These are phyloP conservation scores for Dinomys branickii DNA, from an alignment of 2,113 vertebrate species.

Conservation along the genomic window DNA sequence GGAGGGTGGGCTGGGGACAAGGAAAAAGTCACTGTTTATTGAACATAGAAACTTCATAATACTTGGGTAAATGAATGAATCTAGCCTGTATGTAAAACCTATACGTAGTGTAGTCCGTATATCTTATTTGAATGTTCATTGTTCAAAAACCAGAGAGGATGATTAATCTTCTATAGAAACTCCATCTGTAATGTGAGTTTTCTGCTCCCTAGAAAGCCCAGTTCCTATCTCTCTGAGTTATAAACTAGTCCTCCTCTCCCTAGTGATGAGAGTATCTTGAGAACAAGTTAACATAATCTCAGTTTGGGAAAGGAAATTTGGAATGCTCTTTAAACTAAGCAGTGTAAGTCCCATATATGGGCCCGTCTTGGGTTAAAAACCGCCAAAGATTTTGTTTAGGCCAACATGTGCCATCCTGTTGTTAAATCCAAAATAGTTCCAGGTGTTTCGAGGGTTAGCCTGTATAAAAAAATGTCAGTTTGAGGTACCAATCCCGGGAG, in stretches of 20 bases:
- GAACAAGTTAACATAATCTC: conserved; percentile 26
- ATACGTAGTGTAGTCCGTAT: conserved; percentile 24
- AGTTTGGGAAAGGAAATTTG: neutral
- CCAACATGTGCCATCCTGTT: neutral
- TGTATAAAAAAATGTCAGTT: neutral
- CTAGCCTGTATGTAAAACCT: neutral
- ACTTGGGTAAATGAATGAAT: neutral
- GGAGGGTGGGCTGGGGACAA: too few relatives aligned
- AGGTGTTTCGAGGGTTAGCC: neutral
- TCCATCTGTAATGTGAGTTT: neutral
- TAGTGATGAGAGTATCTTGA: neutral
- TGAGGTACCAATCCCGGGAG: neutral
- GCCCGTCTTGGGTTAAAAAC: neutral
- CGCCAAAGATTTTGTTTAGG: neutral
- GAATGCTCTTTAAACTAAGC: neutral
- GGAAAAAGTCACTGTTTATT: neutral
- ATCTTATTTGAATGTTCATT: neutral
- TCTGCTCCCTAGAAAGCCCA: neutral
- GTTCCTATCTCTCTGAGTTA: neutral
- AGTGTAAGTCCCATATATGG: neutral
- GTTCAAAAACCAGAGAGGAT: neutral
- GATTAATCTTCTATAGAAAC: neutral
- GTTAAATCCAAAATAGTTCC: neutral
- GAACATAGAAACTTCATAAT: conserved; percentile 13
- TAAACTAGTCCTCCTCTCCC: neutral